These are phyloP conservation scores for Heliconius charithonia DNA, from an alignment of 2,888 invertebrate genomes.

Conservation along the genomic window DNA sequence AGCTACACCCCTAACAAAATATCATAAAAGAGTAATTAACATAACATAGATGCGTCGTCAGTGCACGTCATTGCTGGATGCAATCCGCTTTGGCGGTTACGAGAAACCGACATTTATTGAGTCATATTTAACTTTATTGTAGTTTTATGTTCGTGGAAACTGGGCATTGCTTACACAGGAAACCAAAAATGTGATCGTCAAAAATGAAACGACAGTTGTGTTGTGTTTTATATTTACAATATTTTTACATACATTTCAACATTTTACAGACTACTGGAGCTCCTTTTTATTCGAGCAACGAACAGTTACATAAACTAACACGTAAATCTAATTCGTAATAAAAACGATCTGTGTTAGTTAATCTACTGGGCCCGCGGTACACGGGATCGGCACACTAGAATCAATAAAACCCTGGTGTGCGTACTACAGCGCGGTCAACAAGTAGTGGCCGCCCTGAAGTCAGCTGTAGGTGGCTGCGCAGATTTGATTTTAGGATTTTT, in stretches of 20 bases:
- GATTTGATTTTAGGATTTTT: too few species aligned
- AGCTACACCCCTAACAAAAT: slow-evolving; percentile 2
- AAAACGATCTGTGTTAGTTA: slow-evolving; percentile 78
- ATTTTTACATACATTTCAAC: slow-evolving; percentile 83
- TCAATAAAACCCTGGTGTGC: slow-evolving; percentile 81
- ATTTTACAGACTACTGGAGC: slow-evolving; percentile 83
- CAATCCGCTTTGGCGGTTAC: slow-evolving; percentile 37
- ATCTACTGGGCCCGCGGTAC: slow-evolving; percentile 73
- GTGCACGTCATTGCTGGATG: slow-evolving; percentile 34
- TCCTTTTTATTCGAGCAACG: slow-evolving; percentile 84
- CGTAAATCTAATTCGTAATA: slow-evolving; percentile 83
- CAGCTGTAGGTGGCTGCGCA: too few species aligned
- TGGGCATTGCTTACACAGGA: slow-evolving; percentile 50
- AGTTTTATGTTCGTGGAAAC: slow-evolving; percentile 56
- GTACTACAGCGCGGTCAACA: slow-evolving; percentile 33
- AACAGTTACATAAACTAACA: slow-evolving; percentile 83
- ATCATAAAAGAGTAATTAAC: slow-evolving; percentile 32
- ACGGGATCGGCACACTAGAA: slow-evolving; percentile 75
- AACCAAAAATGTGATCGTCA: slow-evolving; percentile 60
- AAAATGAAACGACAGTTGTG: slow-evolving; percentile 76
- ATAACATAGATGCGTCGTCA: slow-evolving; percentile 26
- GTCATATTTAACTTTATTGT: slow-evolving; percentile 52
- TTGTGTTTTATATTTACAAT: slow-evolving; percentile 81
- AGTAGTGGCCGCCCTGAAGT: too few species aligned
- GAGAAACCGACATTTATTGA: slow-evolving; percentile 48